phyloP scores from a whole-genome alignment of 2,113 vertebrate genomes.

The Phalacrocorax brasilianus region DNA sequence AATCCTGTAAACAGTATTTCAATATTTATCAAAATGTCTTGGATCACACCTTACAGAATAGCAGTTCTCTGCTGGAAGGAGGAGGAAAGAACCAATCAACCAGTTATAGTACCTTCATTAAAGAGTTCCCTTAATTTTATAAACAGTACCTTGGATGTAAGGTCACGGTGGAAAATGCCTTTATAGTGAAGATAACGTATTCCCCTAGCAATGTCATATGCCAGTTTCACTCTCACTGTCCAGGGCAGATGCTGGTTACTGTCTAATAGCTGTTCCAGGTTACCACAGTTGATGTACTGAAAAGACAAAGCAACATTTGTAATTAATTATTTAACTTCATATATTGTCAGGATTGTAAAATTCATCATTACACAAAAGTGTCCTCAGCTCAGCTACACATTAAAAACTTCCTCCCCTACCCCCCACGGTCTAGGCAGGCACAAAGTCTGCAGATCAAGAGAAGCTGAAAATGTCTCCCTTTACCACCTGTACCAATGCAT shows the following conservation, averaged over 20 bases:
- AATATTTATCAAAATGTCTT: not conserved
- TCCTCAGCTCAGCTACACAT: not conserved
- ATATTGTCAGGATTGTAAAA: not conserved
- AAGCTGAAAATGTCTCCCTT: not conserved
- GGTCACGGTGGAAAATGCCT: conserved; percentile 97
- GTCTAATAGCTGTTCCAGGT: conserved; percentile 95
- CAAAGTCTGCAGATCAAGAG: not conserved
- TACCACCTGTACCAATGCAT: not conserved
- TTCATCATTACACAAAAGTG: not conserved
- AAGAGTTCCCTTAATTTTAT: not conserved
- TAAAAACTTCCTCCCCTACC: not conserved
- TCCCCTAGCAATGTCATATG: conserved; percentile 87
- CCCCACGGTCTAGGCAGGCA: not conserved
- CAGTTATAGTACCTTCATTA: not conserved
- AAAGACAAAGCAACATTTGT: conserved; percentile 43
- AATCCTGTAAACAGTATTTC: not conserved
- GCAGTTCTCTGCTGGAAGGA: not conserved
- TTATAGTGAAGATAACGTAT: conserved; percentile 93
- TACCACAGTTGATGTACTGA: conserved; percentile 97
- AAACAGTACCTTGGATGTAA: conserved; percentile 91
- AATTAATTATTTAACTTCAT: not conserved
- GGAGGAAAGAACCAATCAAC: not conserved
- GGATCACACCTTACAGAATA: not conserved
- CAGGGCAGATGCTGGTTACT: conserved; percentile 91
- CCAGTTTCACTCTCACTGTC: conserved; percentile 88